Conservation (phyloP, 1,140 invertebrate species). For the Drosophila sp. region DNA sequence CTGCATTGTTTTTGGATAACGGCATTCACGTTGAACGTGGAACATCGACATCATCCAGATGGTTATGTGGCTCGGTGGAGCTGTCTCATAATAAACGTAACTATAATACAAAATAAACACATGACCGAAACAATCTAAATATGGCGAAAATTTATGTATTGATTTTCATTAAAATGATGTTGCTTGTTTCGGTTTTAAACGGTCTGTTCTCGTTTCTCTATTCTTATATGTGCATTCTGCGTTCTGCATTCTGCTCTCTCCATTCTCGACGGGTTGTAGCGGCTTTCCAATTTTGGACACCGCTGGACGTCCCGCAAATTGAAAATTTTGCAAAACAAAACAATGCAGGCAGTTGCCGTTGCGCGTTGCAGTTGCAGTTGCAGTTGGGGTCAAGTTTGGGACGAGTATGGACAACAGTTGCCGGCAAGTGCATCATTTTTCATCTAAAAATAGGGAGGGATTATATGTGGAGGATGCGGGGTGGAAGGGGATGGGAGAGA, state of each 20-base stretch:
- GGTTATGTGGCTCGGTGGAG: conserved; percentile 10
- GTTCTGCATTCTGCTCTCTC: not conserved
- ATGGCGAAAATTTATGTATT: conserved; percentile 81
- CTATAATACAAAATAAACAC: conserved; percentile 83
- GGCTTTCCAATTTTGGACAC: conserved; percentile 79
- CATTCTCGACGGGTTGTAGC: conserved; percentile 48
- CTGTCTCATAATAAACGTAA: conserved; percentile 74
- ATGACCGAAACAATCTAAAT: conserved; percentile 82
- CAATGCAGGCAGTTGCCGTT: conserved; percentile 41
- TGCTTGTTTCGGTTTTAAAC: conserved; percentile 32
- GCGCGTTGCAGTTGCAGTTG: conserved; percentile 15
- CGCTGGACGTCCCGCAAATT: conserved; percentile 75
- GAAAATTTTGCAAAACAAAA: conserved; percentile 81
- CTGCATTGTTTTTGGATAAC: conserved; percentile 61
- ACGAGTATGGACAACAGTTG: conserved; percentile 40
- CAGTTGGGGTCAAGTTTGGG: not conserved
- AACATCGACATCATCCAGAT: conserved; percentile 16
- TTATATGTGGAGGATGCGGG: no score
- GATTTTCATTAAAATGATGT: conserved; percentile 80
- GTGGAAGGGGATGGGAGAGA: not conserved
- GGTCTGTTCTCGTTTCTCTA: conserved; percentile 8
- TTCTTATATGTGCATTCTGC: conserved; percentile 27
- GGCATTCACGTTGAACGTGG: not conserved
- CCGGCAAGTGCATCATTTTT: conserved; percentile 78
- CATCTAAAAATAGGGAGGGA: conserved; percentile 48